Evolutionary conservation across 1,140 invertebrate species (phyloP), one percentile per base, ranked within the genome.

Genomic region (Drosophila sp.): DNA sequence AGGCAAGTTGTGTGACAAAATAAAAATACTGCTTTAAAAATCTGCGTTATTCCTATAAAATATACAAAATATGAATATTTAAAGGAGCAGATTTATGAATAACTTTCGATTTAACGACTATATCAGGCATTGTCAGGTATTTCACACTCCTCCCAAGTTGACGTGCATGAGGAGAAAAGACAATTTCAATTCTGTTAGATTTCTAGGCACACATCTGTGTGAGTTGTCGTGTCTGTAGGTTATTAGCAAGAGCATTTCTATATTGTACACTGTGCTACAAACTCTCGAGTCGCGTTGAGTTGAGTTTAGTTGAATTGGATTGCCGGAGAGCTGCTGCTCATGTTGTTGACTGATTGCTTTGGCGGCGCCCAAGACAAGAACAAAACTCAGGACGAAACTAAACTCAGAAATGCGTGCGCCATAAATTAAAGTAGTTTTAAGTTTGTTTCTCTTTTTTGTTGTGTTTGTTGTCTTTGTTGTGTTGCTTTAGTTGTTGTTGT

Each of bases 371-470:
- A 57, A 45, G 50, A 62, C 38, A 72, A 56, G 50, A 66, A 65
- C 40, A 32, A 41, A 56, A 32, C 58, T 34, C 43, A 14, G 62
- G 29, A 59, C 56, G 25, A 40, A 21, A 25, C 80, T 83, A 79
- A 83, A 79, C 78, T 63, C 83, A 87, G 81, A 81, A 86, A 86
- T 86, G 82, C 82, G 82, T 86, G 83, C 62, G 74, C 82, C 82
- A 87, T 86, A 86, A 86, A 87, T 86, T 86, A 86, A 86, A 86
- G 82, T 86, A 86, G 82, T 86, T 86, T 86, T 89, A 82, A 86
- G 82, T 86, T 76, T 58, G 69, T 72, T 43, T 59, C 32, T 58
- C 36, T 51, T 61, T 66, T 18, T 73, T 69, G 38, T 66, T 62
- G 16, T 18, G 8, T 41, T 25, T 46, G 53, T 45, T 50, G 16